Conservation (phyloP, 2,888 invertebrate species). For the Acleris holmiana region DNA sequence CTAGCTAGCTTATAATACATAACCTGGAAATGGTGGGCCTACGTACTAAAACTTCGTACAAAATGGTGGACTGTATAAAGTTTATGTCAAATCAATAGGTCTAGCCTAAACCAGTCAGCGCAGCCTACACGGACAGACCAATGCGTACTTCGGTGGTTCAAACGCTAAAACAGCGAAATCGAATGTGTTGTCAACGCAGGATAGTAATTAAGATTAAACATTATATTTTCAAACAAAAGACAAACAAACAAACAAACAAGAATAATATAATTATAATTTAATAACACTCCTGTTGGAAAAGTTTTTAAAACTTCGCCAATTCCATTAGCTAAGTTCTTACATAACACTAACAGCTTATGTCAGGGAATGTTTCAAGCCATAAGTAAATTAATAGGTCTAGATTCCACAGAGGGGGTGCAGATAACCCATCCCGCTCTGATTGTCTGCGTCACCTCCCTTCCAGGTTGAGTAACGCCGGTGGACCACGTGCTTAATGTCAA, state of each 20-base stretch:
- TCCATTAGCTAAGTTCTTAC: constrained; percentile 38
- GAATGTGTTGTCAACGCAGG: not conserved
- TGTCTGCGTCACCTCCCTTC: constrained; percentile 3
- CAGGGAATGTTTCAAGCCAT: constrained; percentile 20
- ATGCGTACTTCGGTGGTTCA: not conserved
- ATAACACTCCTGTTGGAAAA: constrained; percentile 23
- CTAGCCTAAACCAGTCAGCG: constrained; percentile 41
- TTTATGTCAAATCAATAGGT: constrained; percentile 69
- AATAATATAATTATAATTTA: constrained; percentile 12
- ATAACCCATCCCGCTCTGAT: constrained; percentile 9
- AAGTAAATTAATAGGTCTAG: constrained; percentile 23
- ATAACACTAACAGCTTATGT: constrained; percentile 35
- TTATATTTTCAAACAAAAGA: constrained; percentile 8
- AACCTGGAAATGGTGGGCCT: constrained; percentile 61
- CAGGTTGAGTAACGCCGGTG: constrained; percentile 34
- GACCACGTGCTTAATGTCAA: constrained; percentile 58
- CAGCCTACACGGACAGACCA: constrained; percentile 19
- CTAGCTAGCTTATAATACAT: not conserved
- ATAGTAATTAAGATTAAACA: not conserved
- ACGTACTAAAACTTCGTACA: constrained; percentile 56
- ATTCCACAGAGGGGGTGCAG: constrained; percentile 11
- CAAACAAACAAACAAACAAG: constrained; percentile 19
- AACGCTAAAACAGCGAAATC: not conserved
- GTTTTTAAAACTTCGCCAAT: constrained; percentile 26
- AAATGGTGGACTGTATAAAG: constrained; percentile 73